Percentiles rank a stretch among this genome's conserved stretches.
Conservation (phyloP, 2,888 invertebrate species). For the Dryobota labecula region DNA sequence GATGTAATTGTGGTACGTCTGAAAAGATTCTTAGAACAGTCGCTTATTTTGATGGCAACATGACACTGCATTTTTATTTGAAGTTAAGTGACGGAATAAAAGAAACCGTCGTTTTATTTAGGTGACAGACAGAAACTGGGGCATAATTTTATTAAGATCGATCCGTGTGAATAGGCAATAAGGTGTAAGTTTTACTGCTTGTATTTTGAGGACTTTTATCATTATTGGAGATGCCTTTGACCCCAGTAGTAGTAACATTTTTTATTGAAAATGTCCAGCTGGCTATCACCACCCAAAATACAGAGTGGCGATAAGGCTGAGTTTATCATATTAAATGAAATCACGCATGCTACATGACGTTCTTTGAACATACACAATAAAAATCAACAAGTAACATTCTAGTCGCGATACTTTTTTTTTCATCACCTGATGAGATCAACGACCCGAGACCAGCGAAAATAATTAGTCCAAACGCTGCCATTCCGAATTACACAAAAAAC, state of each 20-base stretch:
- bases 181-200: neutral
- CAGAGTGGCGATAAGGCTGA: neutral
- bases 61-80: slow-evolving; percentile 43
- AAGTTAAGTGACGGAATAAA: slow-evolving; percentile 46
- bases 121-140: slow-evolving; percentile 8
- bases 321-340: neutral
- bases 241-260: neutral
- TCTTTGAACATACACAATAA: neutral
- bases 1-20: neutral
- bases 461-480: too few relatives aligned
- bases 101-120: slow-evolving; percentile 37
- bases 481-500: too few relatives aligned
- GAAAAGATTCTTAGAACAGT: neutral
- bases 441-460: too few relatives aligned
- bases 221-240: neutral
- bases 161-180: neutral
- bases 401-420: too few relatives aligned
- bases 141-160: slow-evolving; percentile 12
- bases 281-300: neutral
- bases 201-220: neutral
- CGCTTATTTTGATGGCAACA: slow-evolving; percentile 33
- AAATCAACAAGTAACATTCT: neutral
- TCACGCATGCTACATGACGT: neutral
- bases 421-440: too few relatives aligned
- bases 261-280: neutral